Base-by-base conservation (phyloP, 1,140 invertebrate genomes). In the Trichoplusia ni region DNA sequence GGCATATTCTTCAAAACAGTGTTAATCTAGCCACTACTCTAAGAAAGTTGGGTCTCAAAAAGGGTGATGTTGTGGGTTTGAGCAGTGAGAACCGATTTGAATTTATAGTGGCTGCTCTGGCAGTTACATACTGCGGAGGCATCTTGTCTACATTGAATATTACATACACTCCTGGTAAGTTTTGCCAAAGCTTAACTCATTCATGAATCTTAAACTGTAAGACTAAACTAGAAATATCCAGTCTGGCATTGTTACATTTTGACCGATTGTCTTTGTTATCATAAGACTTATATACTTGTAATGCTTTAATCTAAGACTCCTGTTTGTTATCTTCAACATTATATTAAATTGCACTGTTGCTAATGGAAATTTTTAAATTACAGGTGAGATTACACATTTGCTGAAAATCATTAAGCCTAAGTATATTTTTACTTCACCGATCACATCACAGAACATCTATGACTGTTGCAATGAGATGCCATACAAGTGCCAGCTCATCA, bases 351-450 rank as follows among this genome's bases (percentile, higher is more conserved):
- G n/a, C n/a, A n/a, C n/a, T n/a, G n/a, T n/a, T n/a, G n/a, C 16
- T 31, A 18, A 29, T 18, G 1, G 4, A 16, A 4, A 11, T 21
- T 33, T 35, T 54, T 70, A 27, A 29, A 42, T 89, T 91, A 60
- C 75, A 94, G 94, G 90, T 65, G 95, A 95, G 88, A 84, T 95
- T 13, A 82, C 80, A 31, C 94, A 95, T 78, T 88, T 93, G 4
- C 79, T 95, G 1, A 92, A 91, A 35, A 91, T 95, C 27, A 93
- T 92, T 11, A 93, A 94, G 75, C 95, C 95, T 42, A 93, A 93
- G 79, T 86, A 94, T 7, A 91, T 95, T 64, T 94, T 95, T 69
- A 93, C 92, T 40, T 95, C 94, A 1, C 90, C 89, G 18, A 82
- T 88, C 14, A 93, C 93, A 60, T 84, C 87, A 4, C 84, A 84